phyloP scores from a whole-genome alignment of 2,797 vertebrate genomes.

The Acanthiza pusilla region DNA sequence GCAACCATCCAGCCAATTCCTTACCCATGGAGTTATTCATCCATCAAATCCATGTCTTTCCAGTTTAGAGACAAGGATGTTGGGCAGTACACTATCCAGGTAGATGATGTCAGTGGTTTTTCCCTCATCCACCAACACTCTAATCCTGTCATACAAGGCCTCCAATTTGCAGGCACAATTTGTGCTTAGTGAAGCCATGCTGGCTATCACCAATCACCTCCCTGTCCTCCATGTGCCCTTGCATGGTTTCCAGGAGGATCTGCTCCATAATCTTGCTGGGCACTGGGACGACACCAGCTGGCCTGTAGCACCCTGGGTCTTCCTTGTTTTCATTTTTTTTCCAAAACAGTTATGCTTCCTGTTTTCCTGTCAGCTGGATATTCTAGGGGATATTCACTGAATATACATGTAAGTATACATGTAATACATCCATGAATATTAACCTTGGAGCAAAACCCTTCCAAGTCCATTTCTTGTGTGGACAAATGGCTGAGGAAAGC shows the following conservation, averaged over 20 bases:
- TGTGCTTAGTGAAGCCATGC: background rate
- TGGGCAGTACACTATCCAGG: background rate
- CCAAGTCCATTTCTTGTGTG: background rate
- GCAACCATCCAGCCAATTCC: background rate
- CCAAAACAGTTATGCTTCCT: background rate
- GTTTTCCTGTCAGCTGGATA: background rate
- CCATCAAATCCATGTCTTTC: background rate
- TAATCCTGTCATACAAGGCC: background rate
- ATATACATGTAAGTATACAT: background rate
- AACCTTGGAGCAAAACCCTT: background rate
- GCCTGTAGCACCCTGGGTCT: background rate
- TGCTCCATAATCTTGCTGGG: background rate
- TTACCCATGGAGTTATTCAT: background rate
- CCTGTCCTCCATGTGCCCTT: background rate
- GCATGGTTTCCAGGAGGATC: background rate
- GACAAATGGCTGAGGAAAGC: background rate
- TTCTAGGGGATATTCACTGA: background rate
- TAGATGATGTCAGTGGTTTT: background rate
- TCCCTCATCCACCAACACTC: background rate
- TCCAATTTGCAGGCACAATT: background rate
- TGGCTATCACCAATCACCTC: background rate
- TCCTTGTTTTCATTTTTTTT: background rate
- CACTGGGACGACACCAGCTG: background rate
- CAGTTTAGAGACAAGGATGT: background rate
- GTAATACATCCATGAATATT: background rate